Evolutionary conservation across 2,888 invertebrate genomes (phyloP), one percentile per base, ranked within the genome.

Genomic region (Ceratothoa steindachneri): DNA sequence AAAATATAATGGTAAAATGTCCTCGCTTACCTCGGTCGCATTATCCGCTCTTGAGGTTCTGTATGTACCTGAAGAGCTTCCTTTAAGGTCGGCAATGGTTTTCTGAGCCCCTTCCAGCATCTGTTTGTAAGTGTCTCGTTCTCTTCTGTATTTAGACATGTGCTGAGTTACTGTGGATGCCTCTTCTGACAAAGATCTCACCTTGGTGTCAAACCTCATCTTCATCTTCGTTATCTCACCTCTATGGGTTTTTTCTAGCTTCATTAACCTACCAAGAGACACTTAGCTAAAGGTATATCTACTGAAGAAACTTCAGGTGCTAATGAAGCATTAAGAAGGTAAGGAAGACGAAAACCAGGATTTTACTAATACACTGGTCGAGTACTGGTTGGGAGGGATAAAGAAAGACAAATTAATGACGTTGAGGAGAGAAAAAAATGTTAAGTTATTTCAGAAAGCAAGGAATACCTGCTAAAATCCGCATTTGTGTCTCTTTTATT

Each of bases 81-180:
- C 83, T 91, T 93, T 27, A 88, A 81, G 93, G 91, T 74, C 77
- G 15, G 77, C 72, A 4, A 67, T 68, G 22, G 52, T 71, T 52
- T 91, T 91, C 83, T 94, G 93, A 0, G 94, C 92, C 12, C 91
- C 90, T 82, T 94, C 93, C 53, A 95, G 84, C 90, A 95, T 93
- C 83, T 94, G 93, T 81, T 93, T 92, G 82, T 92, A 94, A 69
- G 91, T 91, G 83, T 95, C 95, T 71, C 93, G 88, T 84, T 95
- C 95, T 75, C 93, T 87, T 83, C 93, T 92, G 83, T 94, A 93
- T 81, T 93, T 88, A 27, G 90, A 82, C 80, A 91, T 89, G 87
- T 92, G 92, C 79, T 88, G 88, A 84, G 94, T 94, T 82, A 93
- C 87, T 5, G 92, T 90, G 81, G 91, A 90, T 51, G 94, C 87